A percentile compares a stretch with the other conserved stretches of the same genome.
phyloP scores from a whole-genome alignment of 2,113 vertebrate species.

The Tyto alba region DNA sequence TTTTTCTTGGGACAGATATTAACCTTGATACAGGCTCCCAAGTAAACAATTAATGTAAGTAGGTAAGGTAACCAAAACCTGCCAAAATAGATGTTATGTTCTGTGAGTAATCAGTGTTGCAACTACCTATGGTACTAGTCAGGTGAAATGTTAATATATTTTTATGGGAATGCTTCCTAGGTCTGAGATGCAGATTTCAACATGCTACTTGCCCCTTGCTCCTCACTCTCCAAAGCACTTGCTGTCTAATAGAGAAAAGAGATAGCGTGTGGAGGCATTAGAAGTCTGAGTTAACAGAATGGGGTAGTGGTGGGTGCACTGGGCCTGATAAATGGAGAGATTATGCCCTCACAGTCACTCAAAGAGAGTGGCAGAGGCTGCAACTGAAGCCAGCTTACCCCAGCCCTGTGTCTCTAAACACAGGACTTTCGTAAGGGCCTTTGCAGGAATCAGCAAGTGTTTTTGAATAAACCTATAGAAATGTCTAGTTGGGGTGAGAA shows the following conservation, averaged over 20 bases:
- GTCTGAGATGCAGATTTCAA: background rate
- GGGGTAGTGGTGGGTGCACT: background rate
- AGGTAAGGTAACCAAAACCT: background rate
- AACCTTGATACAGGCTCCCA: background rate
- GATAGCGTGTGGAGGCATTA: accelerated
- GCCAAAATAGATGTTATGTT: background rate
- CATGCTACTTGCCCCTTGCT: accelerated
- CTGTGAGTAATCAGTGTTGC: background rate
- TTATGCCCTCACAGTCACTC: background rate
- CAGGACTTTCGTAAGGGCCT: background rate
- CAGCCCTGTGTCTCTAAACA: background rate
- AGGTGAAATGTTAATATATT: background rate
- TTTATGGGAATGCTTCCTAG: background rate
- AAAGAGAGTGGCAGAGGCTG: background rate
- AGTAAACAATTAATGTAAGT: background rate
- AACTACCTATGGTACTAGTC: background rate
- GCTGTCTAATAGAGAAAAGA: background rate
- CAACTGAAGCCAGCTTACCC: background rate
- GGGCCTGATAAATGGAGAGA: background rate
- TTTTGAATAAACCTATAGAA: background rate
- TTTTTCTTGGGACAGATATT: background rate
- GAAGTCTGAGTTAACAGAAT: background rate
- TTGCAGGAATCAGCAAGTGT: background rate
- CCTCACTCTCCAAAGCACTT: background rate
- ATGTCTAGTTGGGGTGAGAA: background rate